Evolutionary conservation across 2,113 vertebrate genomes (phyloP).

Genomic region (Regulus satrapa): DNA sequence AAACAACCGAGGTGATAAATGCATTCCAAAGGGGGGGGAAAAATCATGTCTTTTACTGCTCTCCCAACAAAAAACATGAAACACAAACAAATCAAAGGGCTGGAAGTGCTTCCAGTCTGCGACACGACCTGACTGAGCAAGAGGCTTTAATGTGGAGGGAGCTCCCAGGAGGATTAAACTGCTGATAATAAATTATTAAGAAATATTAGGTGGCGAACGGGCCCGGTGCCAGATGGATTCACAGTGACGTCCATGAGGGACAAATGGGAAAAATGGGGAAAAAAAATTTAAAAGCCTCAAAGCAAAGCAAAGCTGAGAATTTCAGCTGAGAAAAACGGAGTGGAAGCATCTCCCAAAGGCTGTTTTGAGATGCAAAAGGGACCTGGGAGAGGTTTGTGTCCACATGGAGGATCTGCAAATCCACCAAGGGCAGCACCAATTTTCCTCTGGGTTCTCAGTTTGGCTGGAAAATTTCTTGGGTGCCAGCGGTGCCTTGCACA

Average conservation of each 20-base stretch:
- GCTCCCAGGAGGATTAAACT: conserved; percentile 1
- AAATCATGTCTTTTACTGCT: conserved; percentile 10
- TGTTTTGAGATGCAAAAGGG: background rate
- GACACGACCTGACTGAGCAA: conserved; percentile 47
- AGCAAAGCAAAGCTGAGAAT: background rate
- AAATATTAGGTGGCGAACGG: conserved; percentile 22
- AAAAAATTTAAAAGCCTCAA: background rate
- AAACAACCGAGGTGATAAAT: conserved; percentile 12
- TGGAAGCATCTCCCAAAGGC: background rate
- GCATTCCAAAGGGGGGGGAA: background rate
- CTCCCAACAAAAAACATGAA: conserved; percentile 46
- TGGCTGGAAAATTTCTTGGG: background rate
- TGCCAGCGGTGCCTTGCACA: accelerated
- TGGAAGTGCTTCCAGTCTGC: conserved; percentile 12
- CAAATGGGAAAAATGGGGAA: background rate
- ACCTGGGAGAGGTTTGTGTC: background rate
- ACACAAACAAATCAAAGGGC: conserved; percentile 54
- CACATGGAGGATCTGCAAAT: background rate
- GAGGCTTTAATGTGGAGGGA: conserved; percentile 13
- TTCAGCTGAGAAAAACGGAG: accelerated
- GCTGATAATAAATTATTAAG: conserved; percentile 63
- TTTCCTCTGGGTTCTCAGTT: background rate
- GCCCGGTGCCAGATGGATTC: conserved; percentile 3
- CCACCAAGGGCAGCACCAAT: background rate
- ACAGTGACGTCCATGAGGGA: accelerated